Evolutionary conservation across 1,140 invertebrate species (phyloP).

Genomic region (Brachionus manjavacas): DNA sequence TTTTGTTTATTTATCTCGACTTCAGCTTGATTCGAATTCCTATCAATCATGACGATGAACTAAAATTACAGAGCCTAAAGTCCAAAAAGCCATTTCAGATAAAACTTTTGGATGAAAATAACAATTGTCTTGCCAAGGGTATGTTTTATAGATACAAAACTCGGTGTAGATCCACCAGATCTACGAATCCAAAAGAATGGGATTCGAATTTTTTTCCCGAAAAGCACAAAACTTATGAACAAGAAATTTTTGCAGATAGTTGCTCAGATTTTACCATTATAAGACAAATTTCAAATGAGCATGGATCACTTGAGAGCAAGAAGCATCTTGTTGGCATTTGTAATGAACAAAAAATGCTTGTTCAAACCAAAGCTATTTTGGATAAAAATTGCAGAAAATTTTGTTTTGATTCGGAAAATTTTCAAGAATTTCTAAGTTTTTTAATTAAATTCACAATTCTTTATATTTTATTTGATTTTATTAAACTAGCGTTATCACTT

Average conservation of each 20-base stretch:
- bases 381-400: neutral
- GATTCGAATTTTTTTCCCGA: neutral
- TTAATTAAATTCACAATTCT: neutral
- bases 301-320: neutral
- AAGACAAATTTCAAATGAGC: neutral
- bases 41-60: neutral
- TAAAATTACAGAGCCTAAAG: neutral
- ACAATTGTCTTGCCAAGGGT: neutral
- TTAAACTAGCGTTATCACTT: neutral
- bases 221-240: neutral
- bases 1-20: neutral
- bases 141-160: slow-evolving; percentile 31
- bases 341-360: neutral
- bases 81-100: slow-evolving; percentile 1
- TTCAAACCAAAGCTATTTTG: neutral
- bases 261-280: neutral
- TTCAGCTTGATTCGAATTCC: neutral
- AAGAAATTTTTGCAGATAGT: neutral
- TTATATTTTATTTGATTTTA: neutral
- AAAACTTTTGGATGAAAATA: neutral
- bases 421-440: neutral
- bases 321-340: neutral
- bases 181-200: neutral
- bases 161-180: neutral
- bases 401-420: neutral